Evolutionary conservation across 2,113 vertebrate species (phyloP).

Genomic region (Dromiciops gliroides): DNA sequence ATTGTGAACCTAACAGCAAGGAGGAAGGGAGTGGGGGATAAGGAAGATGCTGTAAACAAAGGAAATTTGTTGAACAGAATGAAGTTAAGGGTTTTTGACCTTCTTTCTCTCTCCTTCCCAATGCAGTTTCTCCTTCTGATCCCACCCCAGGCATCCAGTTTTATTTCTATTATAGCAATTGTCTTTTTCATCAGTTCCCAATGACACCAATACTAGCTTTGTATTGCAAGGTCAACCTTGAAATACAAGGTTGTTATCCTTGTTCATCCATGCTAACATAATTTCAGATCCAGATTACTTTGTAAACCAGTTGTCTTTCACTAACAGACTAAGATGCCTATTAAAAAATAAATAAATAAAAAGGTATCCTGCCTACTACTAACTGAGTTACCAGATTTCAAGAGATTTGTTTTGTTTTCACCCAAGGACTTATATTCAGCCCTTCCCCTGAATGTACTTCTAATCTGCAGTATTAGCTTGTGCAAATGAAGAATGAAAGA

Average conservation of each 20-base stretch:
- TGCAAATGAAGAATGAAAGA: background rate
- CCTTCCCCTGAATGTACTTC: background rate
- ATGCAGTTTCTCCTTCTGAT: background rate
- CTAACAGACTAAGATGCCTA: constrained; percentile 18
- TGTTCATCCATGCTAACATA: background rate
- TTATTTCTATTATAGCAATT: background rate
- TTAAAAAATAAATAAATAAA: constrained; percentile 19
- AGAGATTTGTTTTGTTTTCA: constrained; percentile 31
- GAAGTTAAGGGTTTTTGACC: background rate
- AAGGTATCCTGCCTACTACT: background rate
- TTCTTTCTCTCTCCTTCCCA: background rate
- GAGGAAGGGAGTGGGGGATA: background rate
- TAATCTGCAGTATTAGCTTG: background rate
- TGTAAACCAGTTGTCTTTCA: background rate
- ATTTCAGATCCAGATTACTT: background rate
- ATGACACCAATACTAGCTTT: background rate
- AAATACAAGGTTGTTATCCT: background rate
- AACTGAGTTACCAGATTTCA: background rate
- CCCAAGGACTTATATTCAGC: background rate
- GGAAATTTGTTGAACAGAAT: background rate
- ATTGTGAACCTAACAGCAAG: background rate
- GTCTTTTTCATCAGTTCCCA: background rate
- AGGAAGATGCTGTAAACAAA: background rate
- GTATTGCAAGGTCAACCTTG: constrained; percentile 15
- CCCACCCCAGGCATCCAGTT: background rate